Evolutionary conservation across 2,113 vertebrate species (phyloP).

Genomic region (Choloepus hoffmanni): DNA sequence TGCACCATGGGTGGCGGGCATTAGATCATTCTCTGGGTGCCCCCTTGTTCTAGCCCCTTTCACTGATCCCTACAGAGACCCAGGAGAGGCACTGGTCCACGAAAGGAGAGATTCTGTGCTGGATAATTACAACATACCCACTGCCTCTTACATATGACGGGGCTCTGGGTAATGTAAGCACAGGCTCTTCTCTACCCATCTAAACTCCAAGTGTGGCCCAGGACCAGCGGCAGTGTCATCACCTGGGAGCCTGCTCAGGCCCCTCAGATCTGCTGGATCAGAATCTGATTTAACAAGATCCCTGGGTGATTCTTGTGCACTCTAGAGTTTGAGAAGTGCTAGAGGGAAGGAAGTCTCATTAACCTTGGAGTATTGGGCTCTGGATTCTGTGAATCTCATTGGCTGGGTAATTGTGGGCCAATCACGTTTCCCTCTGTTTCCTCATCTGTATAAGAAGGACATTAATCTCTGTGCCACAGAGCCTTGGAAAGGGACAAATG

Average conservation of each 20-base stretch:
- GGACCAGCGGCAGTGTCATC: background rate
- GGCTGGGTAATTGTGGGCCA: background rate
- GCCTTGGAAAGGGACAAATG: background rate
- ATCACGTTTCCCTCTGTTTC: background rate
- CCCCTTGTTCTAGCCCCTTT: background rate
- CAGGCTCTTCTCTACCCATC: background rate
- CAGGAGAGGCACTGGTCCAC: background rate
- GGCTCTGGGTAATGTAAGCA: background rate
- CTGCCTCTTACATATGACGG: background rate
- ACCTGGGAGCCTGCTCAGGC: too few relatives aligned
- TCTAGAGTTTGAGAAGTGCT: background rate
- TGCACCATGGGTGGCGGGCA: too few relatives aligned
- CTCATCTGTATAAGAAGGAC: background rate
- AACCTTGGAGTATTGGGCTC: rapidly evolving
- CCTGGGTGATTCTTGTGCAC: background rate
- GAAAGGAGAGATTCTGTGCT: background rate
- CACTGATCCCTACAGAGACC: background rate
- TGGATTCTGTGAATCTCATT: rapidly evolving
- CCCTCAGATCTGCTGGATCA: background rate
- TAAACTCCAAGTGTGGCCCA: background rate
- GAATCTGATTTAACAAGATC: background rate
- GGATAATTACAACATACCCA: background rate
- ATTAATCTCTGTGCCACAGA: background rate
- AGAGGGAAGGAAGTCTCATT: background rate
- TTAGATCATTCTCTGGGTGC: background rate